Conservation (phyloP, 2,113 vertebrate genomes). For the Cinclus mexicanus region DNA sequence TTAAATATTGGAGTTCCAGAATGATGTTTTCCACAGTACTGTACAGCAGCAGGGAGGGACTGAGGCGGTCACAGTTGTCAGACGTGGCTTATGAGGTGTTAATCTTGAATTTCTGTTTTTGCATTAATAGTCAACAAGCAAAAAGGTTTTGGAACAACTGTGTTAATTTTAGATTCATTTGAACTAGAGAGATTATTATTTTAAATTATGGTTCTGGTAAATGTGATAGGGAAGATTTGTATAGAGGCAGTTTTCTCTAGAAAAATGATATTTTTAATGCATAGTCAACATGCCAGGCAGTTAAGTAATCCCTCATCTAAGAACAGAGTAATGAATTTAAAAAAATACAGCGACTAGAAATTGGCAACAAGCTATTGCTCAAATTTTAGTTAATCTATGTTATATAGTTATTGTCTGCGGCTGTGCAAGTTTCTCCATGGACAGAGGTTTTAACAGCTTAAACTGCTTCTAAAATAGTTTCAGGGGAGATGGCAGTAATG, state of each 20-base stretch:
- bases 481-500: slow-evolving; percentile 41
- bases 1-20: background rate
- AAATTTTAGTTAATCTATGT: background rate
- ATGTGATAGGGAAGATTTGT: background rate
- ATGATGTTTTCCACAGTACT: background rate
- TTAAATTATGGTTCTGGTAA: background rate
- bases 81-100: background rate
- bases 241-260: slow-evolving; percentile 11
- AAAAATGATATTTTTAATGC: slow-evolving; percentile 8
- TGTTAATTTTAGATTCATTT: slow-evolving; percentile 21
- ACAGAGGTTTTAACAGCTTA: slow-evolving; percentile 49
- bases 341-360: background rate
- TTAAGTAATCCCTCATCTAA: slow-evolving; percentile 20
- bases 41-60: background rate
- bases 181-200: background rate
- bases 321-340: background rate
- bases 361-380: background rate
- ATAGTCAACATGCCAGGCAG: background rate
- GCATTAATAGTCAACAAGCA: background rate
- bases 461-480: slow-evolving; percentile 36
- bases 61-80: background rate
- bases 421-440: background rate
- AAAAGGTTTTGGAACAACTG: background rate
- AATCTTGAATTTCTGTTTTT: background rate
- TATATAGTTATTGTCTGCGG: background rate